Evolutionary conservation across 2,797 vertebrate species (phyloP).

Genomic region (Myioborus melanocephalus): DNA sequence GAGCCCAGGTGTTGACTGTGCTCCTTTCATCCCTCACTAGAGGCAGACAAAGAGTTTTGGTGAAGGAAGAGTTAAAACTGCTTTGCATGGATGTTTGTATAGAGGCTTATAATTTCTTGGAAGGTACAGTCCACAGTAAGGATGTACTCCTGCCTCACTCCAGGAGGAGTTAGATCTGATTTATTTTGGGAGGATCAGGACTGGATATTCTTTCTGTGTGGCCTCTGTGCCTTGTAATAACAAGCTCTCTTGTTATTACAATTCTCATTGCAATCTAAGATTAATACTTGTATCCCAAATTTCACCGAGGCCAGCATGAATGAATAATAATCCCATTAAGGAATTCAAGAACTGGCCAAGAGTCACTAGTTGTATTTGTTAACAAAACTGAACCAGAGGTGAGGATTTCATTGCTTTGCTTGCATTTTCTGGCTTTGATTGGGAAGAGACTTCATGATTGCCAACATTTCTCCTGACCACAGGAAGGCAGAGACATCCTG

Average conservation of each 20-base stretch:
- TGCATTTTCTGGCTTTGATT: background rate
- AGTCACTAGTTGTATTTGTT: slow-evolving; percentile 32
- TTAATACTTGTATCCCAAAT: slow-evolving; percentile 25
- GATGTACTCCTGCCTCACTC: background rate
- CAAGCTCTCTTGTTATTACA: slow-evolving; percentile 33
- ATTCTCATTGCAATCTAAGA: background rate
- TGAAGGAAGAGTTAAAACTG: background rate
- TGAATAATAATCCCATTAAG: slow-evolving; percentile 31
- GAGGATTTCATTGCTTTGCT: slow-evolving; percentile 8
- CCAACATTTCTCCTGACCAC: background rate
- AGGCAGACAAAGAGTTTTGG: background rate
- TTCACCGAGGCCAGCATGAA: slow-evolving; percentile 25
- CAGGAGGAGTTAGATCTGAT: background rate
- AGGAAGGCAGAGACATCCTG: background rate
- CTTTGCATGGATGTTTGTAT: background rate
- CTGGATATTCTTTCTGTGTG: slow-evolving; percentile 43
- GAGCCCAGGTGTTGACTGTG: background rate
- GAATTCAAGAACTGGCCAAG: slow-evolving; percentile 32
- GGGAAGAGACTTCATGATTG: background rate
- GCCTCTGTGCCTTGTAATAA: slow-evolving; percentile 4
- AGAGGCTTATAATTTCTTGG: slow-evolving; percentile 13
- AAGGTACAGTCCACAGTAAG: background rate
- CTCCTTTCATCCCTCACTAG: background rate
- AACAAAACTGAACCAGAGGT: slow-evolving; percentile 1
- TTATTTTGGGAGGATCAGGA: slow-evolving; percentile 30